Percentiles rank a stretch among this genome's conserved stretches.
phyloP scores from a whole-genome alignment of 2,888 invertebrate genomes.

The Mythimna loreyi region DNA sequence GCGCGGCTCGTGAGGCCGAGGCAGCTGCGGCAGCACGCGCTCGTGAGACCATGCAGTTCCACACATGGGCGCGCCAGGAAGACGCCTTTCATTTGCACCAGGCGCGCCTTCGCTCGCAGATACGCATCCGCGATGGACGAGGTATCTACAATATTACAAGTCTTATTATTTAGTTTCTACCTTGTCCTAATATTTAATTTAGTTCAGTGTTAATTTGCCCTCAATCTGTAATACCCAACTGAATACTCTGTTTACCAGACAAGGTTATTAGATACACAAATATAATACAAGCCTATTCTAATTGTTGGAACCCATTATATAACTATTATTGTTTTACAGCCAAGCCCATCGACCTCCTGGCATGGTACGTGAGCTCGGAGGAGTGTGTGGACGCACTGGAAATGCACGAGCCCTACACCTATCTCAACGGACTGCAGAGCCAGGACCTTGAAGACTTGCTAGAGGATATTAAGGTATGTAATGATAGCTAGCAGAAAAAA shows the following conservation, averaged over 20 bases:
- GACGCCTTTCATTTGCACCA: constrained; percentile 99
- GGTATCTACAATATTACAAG: too few relatives aligned
- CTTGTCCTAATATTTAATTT: too few relatives aligned
- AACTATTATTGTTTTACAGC: constrained; percentile 88
- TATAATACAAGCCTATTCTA: background rate
- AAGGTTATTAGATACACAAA: background rate
- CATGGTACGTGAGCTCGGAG: constrained; percentile 98
- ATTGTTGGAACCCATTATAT: too few relatives aligned
- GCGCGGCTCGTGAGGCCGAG: constrained; percentile 94
- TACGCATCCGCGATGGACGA: constrained; percentile 98
- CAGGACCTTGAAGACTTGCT: constrained; percentile 98
- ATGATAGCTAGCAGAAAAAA: background rate
- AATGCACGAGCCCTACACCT: constrained; percentile 99
- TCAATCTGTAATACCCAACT: too few relatives aligned
- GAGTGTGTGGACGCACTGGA: constrained; percentile 97
- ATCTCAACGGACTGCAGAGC: constrained; percentile 96
- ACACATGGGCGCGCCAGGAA: constrained; percentile 98
- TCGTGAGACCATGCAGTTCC: constrained; percentile 96
- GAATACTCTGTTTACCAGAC: background rate
- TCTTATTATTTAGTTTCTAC: too few relatives aligned
- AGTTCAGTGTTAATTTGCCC: too few relatives aligned
- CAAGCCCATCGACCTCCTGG: constrained; percentile 99
- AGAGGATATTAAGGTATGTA: constrained; percentile 96
- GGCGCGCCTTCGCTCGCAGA: constrained; percentile 97
- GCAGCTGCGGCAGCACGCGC: constrained; percentile 95